These are phyloP conservation scores for Caenorhabditis sp. DNA, from an alignment of 2,888 invertebrate species.

Conservation along the genomic window DNA sequence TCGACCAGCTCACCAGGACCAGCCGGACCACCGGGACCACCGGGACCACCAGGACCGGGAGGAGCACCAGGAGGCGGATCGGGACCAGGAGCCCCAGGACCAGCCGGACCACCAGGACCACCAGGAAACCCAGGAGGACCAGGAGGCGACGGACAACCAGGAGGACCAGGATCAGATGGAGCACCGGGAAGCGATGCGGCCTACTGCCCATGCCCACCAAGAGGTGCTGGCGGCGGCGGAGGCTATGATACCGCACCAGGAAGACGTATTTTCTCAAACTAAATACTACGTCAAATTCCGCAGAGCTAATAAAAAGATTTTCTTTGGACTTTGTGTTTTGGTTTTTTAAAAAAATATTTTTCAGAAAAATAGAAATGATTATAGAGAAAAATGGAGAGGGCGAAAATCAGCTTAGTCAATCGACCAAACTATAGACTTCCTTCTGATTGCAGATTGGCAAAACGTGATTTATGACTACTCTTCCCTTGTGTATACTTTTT, in stretches of 20 bases:
- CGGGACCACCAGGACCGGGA: slow-evolving; percentile 44
- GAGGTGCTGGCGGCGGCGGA: slow-evolving; percentile 22
- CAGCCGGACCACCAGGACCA: slow-evolving; percentile 52
- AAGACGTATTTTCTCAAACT: slow-evolving; percentile 39
- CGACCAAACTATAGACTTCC: too few species aligned
- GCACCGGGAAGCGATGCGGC: slow-evolving; percentile 46
- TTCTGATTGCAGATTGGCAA: too few species aligned
- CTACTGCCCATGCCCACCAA: slow-evolving; percentile 50
- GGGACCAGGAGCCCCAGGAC: slow-evolving; percentile 48
- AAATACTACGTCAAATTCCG: not conserved
- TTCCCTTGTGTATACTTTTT: too few species aligned
- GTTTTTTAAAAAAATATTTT: too few species aligned
- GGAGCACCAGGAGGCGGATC: slow-evolving; percentile 45
- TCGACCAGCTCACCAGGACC: slow-evolving; percentile 44
- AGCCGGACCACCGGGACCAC: slow-evolving; percentile 48
- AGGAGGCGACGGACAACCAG: slow-evolving; percentile 47
- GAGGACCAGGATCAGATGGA: slow-evolving; percentile 50
- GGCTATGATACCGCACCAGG: too few species aligned
- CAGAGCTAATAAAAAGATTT: too few species aligned
- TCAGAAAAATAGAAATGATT: too few species aligned
- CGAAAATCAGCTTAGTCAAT: too few species aligned
- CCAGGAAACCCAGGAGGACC: slow-evolving; percentile 47
- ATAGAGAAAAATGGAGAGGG: too few species aligned
- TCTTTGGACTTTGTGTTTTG: too few species aligned
- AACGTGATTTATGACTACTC: too few species aligned